Conservation (phyloP, 2,888 invertebrate genomes). For the Drosophila histrio region DNA sequence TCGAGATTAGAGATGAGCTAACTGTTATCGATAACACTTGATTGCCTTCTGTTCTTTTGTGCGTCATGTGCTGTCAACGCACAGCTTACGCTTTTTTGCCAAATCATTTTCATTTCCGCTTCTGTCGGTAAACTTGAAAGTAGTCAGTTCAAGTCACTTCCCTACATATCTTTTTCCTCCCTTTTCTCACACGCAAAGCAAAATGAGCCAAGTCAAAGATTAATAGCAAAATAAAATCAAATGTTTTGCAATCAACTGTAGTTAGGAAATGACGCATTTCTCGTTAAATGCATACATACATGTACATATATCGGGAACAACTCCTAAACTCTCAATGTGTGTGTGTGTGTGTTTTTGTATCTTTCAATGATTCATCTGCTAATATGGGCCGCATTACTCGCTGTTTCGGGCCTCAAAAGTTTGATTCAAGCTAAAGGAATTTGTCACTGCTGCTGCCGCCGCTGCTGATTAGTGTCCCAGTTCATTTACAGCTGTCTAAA, state of each 20-base stretch:
- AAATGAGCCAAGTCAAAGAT: conserved; percentile 12
- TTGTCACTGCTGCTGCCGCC: conserved; percentile 29
- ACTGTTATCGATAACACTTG: conserved; percentile 14
- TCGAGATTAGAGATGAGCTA: neutral
- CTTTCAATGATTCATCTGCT: conserved; percentile 36
- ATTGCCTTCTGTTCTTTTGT: neutral
- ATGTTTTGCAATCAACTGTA: conserved; percentile 34
- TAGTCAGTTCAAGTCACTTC: neutral
- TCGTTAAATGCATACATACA: conserved; percentile 8
- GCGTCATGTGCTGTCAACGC: neutral
- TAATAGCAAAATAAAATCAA: conserved; percentile 29
- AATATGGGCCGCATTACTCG: conserved; percentile 4
- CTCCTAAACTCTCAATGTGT: neutral
- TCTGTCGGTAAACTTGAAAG: conserved; percentile 44
- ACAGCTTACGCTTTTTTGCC: conserved; percentile 26
- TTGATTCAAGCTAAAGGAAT: conserved; percentile 57
- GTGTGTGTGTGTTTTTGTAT: neutral
- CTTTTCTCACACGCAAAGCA: neutral
- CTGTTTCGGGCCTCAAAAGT: conserved; percentile 2
- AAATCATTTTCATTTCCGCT: conserved; percentile 61
- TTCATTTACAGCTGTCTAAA: conserved; percentile 32
- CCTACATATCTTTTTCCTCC: neutral
- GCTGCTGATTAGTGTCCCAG: conserved; percentile 40
- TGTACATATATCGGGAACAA: conserved; percentile 11
- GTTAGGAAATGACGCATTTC: conserved; percentile 55